A percentile compares a stretch with the other conserved stretches of the same genome.
Conservation (phyloP, 2,113 vertebrate genomes). For the Eurystomus gularis region DNA sequence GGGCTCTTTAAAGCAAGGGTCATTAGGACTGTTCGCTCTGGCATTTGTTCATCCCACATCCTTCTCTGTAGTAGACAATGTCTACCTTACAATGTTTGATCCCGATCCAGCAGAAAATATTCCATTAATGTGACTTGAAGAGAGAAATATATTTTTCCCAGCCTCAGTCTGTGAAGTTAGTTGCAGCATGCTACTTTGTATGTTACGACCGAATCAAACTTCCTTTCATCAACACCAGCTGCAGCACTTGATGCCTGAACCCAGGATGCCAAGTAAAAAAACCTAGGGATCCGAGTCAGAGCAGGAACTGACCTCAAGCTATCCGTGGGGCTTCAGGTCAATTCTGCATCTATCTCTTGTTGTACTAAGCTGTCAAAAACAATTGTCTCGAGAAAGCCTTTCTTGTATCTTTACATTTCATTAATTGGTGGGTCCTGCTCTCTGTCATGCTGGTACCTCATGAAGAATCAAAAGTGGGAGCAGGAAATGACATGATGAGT, state of each 20-base stretch:
- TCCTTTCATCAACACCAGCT: neutral
- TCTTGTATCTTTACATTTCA: neutral
- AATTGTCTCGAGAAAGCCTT: neutral
- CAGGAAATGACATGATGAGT: neutral
- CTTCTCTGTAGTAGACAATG: slow-evolving; percentile 40
- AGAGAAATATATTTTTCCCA: neutral
- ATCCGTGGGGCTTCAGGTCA: fast-evolving
- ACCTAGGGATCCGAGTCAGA: neutral
- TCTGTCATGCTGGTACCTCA: neutral
- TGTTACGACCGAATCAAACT: fast-evolving
- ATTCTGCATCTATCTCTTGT: neutral
- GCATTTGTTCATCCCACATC: slow-evolving; percentile 39
- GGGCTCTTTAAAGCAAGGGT: slow-evolving; percentile 22
- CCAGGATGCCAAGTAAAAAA: neutral
- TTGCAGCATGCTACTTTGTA: neutral
- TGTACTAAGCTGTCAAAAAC: neutral
- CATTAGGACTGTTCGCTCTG: slow-evolving; percentile 18
- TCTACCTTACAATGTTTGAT: slow-evolving; percentile 54
- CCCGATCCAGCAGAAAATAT: slow-evolving; percentile 33
- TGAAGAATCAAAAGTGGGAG: neutral
- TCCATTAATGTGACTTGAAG: neutral
- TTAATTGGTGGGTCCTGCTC: neutral
- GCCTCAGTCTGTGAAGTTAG: neutral
- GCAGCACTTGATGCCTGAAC: neutral
- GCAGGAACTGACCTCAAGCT: neutral